phyloP scores from a whole-genome alignment of 2,113 vertebrate species.

The Felis chaus region DNA sequence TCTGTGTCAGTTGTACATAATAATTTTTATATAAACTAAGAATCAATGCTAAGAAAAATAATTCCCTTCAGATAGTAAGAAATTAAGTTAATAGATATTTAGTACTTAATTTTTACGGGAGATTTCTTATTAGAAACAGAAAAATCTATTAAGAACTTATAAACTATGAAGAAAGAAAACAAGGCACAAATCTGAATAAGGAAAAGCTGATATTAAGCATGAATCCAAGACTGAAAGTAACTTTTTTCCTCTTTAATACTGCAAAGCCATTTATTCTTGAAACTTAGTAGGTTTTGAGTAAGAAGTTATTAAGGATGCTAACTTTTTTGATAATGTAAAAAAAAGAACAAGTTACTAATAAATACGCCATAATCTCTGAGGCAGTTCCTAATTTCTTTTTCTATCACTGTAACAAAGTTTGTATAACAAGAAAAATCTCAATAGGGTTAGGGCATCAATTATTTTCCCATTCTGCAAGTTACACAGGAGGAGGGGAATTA shows the following conservation, averaged over 20 bases:
- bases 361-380: conserved; percentile 52
- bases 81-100: background rate
- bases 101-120: background rate
- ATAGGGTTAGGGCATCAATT: conserved; percentile 79
- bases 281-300: conserved; percentile 31
- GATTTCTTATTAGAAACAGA: background rate
- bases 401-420: conserved; percentile 52
- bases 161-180: background rate
- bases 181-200: background rate
- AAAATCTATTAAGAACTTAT: background rate
- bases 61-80: background rate
- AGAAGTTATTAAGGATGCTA: conserved; percentile 34
- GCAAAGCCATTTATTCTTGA: background rate
- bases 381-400: conserved; percentile 71
- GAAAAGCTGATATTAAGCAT: background rate
- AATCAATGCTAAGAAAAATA: conserved; percentile 32
- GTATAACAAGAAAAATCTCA: conserved; percentile 69
- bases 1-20: background rate
- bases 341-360: conserved; percentile 54
- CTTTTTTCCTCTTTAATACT: background rate
- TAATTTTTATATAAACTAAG: background rate
- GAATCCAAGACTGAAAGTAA: background rate
- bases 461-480: conserved; percentile 79
- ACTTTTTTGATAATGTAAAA: conserved; percentile 2
- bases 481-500: conserved; percentile 80